phyloP scores from a whole-genome alignment of 2,113 vertebrate species.

The Bettongia penicillata region DNA sequence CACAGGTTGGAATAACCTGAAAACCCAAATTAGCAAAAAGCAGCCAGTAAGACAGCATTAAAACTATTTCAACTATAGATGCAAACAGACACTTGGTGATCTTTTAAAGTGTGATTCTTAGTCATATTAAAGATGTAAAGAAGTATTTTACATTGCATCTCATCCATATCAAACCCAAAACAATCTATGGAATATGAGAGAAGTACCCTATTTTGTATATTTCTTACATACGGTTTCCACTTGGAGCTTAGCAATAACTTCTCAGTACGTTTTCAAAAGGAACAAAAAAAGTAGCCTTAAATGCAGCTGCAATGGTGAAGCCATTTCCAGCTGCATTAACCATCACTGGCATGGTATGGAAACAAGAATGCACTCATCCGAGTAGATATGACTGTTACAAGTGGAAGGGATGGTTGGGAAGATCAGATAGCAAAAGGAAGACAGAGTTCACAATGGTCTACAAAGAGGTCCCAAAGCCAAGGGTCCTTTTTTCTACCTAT shows the following conservation, averaged over 20 bases:
- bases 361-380: background rate
- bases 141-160: background rate
- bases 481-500: background rate
- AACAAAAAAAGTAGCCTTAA: background rate
- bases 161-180: background rate
- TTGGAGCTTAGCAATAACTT: background rate
- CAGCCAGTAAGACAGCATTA: background rate
- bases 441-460: background rate
- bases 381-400: background rate
- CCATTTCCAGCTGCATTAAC: background rate
- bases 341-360: background rate
- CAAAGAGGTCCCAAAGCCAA: background rate
- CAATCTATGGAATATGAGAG: background rate
- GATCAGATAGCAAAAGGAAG: background rate
- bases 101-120: background rate
- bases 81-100: background rate
- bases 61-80: background rate
- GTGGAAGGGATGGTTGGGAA: background rate
- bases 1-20: slow-evolving; percentile 93
- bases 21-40: background rate
- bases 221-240: background rate
- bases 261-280: background rate
- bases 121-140: background rate
- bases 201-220: background rate
- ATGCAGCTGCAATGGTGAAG: background rate